Percentiles rank a stretch among this genome's conserved stretches.
Evolutionary conservation across 37 sponge, comb jelly and placozoan genomes (phyloP).

Genomic region (Oopsacas minuta): DNA sequence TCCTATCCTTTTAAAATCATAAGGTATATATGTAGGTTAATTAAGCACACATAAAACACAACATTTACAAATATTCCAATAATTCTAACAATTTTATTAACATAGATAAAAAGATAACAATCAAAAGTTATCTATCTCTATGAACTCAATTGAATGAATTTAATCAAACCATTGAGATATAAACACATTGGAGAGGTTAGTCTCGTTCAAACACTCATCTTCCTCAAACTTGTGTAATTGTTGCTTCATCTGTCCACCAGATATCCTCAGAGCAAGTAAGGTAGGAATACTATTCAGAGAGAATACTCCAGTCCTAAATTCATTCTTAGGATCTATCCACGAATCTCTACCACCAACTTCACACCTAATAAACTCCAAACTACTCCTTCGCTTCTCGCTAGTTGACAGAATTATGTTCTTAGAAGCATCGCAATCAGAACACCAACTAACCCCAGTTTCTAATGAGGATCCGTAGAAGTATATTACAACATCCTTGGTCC

Average conservation of each 20-base stretch:
- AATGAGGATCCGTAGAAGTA: background rate
- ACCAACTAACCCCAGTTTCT: background rate
- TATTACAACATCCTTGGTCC: background rate
- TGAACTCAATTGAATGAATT: too few relatives aligned
- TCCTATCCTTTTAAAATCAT: too few relatives aligned
- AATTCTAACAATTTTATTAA: too few relatives aligned
- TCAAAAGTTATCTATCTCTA: too few relatives aligned
- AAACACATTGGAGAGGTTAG: background rate
- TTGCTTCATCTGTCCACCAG: background rate
- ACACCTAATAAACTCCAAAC: background rate
- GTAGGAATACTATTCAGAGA: constrained; percentile 8
- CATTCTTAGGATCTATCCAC: constrained; percentile 6
- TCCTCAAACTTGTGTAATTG: background rate
- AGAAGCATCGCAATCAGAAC: background rate
- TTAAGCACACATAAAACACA: too few relatives aligned
- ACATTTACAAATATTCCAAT: too few relatives aligned
- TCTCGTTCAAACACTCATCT: background rate
- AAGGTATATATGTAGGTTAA: too few relatives aligned
- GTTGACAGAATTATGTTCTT: background rate
- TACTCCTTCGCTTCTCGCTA: background rate
- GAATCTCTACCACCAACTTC: background rate
- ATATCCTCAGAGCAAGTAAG: background rate
- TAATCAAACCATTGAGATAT: background rate
- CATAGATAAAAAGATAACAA: too few relatives aligned
- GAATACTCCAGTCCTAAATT: background rate